phyloP scores from a whole-genome alignment of 2,797 vertebrate genomes.

The Todus mexicanus region DNA sequence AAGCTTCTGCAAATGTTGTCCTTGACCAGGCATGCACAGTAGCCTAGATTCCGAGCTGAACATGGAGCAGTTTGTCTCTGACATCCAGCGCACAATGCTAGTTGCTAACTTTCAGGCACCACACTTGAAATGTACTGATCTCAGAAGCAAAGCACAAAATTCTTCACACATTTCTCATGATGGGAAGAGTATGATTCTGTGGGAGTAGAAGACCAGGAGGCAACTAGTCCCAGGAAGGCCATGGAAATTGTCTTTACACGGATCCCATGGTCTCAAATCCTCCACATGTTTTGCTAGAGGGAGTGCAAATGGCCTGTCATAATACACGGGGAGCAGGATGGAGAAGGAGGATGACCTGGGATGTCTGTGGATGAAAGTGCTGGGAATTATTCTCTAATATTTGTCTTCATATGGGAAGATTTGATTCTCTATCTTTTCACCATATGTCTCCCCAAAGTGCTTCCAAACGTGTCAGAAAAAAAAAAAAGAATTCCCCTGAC shows the following conservation, averaged over 20 bases:
- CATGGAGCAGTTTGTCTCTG: background rate
- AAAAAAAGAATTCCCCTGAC: background rate
- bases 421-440: background rate
- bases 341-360: background rate
- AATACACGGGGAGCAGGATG: background rate
- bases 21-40: background rate
- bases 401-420: background rate
- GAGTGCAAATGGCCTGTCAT: background rate
- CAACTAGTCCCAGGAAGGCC: background rate
- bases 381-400: background rate
- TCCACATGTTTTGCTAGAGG: background rate
- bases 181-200: background rate
- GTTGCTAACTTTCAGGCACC: background rate
- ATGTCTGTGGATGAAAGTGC: background rate
- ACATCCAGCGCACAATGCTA: background rate
- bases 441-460: background rate
- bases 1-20: background rate
- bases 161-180: background rate
- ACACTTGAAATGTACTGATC: background rate
- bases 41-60: background rate
- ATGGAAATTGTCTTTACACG: background rate
- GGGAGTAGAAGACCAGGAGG: background rate
- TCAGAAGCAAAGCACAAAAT: background rate
- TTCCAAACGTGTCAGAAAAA: background rate
- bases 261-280: background rate